Conservation (phyloP, 2,888 invertebrate genomes). For the Nymphalis polychloros region DNA sequence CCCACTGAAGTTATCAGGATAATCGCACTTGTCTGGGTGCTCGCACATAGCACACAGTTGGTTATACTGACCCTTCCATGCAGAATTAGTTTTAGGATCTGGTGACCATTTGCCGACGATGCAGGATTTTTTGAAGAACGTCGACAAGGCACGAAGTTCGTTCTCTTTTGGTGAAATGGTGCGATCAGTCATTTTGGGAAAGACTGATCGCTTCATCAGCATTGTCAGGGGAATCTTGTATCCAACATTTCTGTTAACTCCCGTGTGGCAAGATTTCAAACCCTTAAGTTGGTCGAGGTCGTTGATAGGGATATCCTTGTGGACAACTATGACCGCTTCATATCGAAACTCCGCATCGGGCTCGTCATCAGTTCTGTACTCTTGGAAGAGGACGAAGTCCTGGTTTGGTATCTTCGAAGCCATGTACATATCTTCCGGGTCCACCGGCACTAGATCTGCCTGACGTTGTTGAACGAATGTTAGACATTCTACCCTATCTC, state of each 20-base stretch:
- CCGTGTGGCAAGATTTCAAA: conserved; percentile 92
- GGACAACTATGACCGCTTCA: conserved; percentile 90
- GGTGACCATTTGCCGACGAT: conserved; percentile 92
- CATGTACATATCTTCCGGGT: conserved; percentile 94
- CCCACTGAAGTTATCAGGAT: conserved; percentile 92
- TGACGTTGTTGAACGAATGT: conserved; percentile 87
- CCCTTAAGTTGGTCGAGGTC: conserved; percentile 86
- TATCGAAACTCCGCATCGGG: conserved; percentile 89
- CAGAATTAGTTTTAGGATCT: conserved; percentile 85
- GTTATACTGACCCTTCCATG: conserved; percentile 88
- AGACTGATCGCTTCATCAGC: conserved; percentile 86
- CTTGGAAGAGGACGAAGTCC: conserved; percentile 88
- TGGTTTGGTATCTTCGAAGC: conserved; percentile 87
- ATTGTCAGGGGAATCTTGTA: conserved; percentile 91
- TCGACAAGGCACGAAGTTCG: conserved; percentile 89
- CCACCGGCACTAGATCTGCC: conserved; percentile 91
- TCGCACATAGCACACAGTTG: conserved; percentile 90
- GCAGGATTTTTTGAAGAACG: conserved; percentile 91
- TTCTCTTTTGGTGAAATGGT: conserved; percentile 88
- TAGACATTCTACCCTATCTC: conserved; percentile 90
- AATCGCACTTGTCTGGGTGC: conserved; percentile 88
- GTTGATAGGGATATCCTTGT: conserved; percentile 86
- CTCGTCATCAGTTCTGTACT: conserved; percentile 89
- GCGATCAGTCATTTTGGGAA: conserved; percentile 85
- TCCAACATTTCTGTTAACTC: conserved; percentile 93